Conservation (phyloP, 2,888 invertebrate species). For the Pomacea canaliculata region DNA sequence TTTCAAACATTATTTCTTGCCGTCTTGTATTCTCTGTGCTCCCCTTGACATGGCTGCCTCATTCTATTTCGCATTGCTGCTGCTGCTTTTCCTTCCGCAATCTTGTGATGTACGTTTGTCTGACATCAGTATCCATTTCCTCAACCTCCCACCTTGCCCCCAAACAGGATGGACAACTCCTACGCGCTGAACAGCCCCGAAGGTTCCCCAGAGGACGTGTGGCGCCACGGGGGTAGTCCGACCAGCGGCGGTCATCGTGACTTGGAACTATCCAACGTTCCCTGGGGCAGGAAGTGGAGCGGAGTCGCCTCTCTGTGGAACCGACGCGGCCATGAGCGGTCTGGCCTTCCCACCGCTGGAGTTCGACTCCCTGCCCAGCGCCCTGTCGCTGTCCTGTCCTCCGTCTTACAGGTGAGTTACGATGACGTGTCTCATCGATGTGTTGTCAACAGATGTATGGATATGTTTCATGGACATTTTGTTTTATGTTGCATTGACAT, state of each 20-base stretch:
- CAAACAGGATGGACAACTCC: background rate
- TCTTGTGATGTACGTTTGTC: too few species aligned
- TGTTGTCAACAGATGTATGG: background rate
- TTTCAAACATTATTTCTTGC: too few species aligned
- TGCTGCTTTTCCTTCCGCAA: too few species aligned
- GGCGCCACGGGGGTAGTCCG: background rate
- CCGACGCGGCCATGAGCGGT: slow-evolving; percentile 42
- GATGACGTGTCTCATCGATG: too few species aligned
- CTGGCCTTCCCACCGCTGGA: slow-evolving; percentile 87
- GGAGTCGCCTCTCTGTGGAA: slow-evolving; percentile 28
- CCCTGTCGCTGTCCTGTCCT: slow-evolving; percentile 85
- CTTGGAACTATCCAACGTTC: background rate
- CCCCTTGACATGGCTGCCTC: too few species aligned
- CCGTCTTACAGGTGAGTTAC: slow-evolving; percentile 74
- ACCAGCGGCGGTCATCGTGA: background rate
- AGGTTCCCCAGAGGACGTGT: background rate
- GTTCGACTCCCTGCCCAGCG: slow-evolving; percentile 86
- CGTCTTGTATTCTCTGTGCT: too few species aligned
- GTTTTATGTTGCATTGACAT: background rate
- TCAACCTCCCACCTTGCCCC: too few species aligned
- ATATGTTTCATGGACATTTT: background rate
- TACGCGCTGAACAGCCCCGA: background rate
- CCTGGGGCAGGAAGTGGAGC: background rate
- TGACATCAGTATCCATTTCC: too few species aligned
- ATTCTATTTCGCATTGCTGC: too few species aligned